These are phyloP conservation scores for Eutolmus rufibarbis DNA, from an alignment of 2,888 invertebrate species.

Conservation along the genomic window DNA sequence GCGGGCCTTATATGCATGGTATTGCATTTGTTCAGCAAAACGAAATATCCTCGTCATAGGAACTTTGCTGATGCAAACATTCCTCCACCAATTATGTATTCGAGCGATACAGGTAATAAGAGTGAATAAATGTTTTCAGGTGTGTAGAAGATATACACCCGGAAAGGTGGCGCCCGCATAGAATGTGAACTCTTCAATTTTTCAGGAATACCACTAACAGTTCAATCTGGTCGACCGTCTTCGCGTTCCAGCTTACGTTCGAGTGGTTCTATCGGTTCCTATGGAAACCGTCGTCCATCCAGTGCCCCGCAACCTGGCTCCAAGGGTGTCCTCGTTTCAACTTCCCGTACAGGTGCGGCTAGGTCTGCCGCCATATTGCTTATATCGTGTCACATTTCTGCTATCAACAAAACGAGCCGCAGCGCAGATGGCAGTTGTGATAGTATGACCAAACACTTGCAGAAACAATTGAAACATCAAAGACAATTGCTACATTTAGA, in stretches of 20 bases:
- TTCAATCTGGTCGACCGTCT: constrained; percentile 70
- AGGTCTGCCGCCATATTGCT: constrained; percentile 93
- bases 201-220: constrained; percentile 68
- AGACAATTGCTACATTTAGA: constrained; percentile 63
- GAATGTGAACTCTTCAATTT: constrained; percentile 49
- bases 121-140: not conserved
- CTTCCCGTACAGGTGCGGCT: constrained; percentile 92
- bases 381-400: constrained; percentile 85
- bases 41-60: constrained; percentile 70
- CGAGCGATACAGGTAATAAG: constrained; percentile 81
- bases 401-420: constrained; percentile 65
- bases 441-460: constrained; percentile 61
- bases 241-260: constrained; percentile 70
- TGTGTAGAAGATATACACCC: not conserved
- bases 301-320: constrained; percentile 67
- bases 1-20: constrained; percentile 89
- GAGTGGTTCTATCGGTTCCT: constrained; percentile 65
- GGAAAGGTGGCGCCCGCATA: not conserved
- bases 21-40: constrained; percentile 78
- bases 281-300: constrained; percentile 63
- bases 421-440: constrained; percentile 50
- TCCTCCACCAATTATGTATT: constrained; percentile 84
- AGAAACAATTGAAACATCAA: constrained; percentile 63
- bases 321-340: constrained; percentile 76
- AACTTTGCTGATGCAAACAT: constrained; percentile 84